These are phyloP conservation scores for Melinaea marsaeus DNA, from an alignment of 2,888 invertebrate genomes.

Conservation along the genomic window DNA sequence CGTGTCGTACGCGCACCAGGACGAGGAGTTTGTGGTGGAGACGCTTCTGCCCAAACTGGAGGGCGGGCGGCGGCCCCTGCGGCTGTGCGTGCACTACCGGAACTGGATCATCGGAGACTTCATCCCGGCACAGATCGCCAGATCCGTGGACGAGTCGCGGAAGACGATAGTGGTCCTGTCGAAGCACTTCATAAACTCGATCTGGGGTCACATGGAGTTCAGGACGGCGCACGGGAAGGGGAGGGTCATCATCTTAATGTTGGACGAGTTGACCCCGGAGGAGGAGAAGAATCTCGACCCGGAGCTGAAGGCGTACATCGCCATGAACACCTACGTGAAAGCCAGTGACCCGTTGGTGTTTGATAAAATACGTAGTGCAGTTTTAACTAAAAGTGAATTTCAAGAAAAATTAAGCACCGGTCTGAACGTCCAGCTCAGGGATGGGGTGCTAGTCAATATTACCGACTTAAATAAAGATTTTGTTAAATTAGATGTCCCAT, in stretches of 20 bases:
- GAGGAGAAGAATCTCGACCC: conserved; percentile 33
- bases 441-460: conserved; percentile 16
- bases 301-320: conserved; percentile 80
- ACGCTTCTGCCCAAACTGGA: conserved; percentile 81
- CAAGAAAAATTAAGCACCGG: background rate
- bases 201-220: conserved; percentile 25
- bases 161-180: conserved; percentile 49
- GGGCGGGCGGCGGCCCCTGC: conserved; percentile 57
- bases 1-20: conserved; percentile 87
- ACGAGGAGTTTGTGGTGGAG: conserved; percentile 83
- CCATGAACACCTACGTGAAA: conserved; percentile 87
- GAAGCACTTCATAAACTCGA: conserved; percentile 17
- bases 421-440: conserved; percentile 24
- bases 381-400: conserved; percentile 56
- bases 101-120: conserved; percentile 35
- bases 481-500: too few relatives aligned
- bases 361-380: conserved; percentile 84
- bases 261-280: conserved; percentile 79
- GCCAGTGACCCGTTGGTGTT: conserved; percentile 90
- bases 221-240: conserved; percentile 69
- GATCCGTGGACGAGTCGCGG: conserved; percentile 85
- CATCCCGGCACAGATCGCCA: conserved; percentile 84
- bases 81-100: conserved; percentile 78
- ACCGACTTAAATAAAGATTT: background rate
- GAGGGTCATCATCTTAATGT: conserved; percentile 83